Evolutionary conservation across 2,797 vertebrate species (phyloP).

Genomic region (Manis javanica): DNA sequence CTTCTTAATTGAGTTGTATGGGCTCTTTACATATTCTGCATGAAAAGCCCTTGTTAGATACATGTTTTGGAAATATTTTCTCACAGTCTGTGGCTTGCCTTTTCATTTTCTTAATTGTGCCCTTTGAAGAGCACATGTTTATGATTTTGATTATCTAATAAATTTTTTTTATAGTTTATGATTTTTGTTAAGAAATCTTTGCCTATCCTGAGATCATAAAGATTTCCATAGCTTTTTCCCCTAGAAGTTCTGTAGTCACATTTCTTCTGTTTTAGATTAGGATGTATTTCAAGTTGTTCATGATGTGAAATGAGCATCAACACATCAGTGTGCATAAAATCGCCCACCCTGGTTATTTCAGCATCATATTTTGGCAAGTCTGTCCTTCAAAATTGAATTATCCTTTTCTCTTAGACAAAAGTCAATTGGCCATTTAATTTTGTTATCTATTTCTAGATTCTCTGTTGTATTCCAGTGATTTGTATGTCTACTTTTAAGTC

Average conservation of each 20-base stretch:
- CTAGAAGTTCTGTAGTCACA: neutral
- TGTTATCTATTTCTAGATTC: neutral
- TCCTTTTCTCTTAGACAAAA: neutral
- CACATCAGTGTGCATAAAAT: neutral
- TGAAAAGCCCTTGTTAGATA: neutral
- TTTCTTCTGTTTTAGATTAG: neutral
- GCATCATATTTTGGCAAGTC: neutral
- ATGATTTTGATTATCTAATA: neutral
- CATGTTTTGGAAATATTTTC: neutral
- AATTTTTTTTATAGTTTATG: neutral
- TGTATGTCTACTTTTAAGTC: neutral
- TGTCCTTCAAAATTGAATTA: neutral
- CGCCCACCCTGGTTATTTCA: neutral
- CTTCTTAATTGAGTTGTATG: neutral
- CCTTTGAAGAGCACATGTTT: neutral
- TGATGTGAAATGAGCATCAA: neutral
- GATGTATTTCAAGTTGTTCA: neutral
- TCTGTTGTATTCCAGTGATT: neutral
- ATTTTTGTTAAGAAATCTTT: constrained; percentile 10
- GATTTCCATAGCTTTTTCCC: neutral
- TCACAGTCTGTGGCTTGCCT: neutral
- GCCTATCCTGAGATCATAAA: neutral
- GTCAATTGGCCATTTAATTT: neutral
- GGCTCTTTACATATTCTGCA: neutral
- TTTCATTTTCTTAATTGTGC: constrained; percentile 5